These are phyloP conservation scores for Leistus spinibarbis DNA, from an alignment of 2,888 invertebrate species.

Conservation along the genomic window DNA sequence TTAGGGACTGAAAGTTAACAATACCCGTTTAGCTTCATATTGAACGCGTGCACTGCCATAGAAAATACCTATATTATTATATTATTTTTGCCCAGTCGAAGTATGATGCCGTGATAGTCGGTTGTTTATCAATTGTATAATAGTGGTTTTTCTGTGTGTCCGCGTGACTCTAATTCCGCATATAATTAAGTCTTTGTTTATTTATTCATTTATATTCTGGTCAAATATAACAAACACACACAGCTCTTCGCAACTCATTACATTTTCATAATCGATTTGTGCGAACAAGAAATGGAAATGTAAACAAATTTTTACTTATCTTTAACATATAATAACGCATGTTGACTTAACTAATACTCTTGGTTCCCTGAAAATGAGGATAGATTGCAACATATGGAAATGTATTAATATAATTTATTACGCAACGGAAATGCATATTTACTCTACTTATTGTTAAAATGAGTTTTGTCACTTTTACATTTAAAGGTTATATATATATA, in stretches of 20 bases:
- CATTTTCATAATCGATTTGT: conserved; percentile 28
- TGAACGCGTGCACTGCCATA: background rate
- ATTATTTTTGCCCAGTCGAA: background rate
- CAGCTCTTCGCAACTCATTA: conserved; percentile 15
- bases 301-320: conserved; percentile 22
- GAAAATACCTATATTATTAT: background rate
- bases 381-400: conserved; percentile 16
- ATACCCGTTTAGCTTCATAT: background rate
- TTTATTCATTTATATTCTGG: conserved; percentile 26
- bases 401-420: conserved; percentile 1
- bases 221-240: conserved; percentile 14
- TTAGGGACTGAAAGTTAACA: background rate
- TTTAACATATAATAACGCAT: conserved; percentile 11
- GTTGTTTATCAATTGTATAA: conserved; percentile 12
- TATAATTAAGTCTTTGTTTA: conserved; percentile 37
- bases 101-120: conserved; percentile 4
- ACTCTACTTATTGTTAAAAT: background rate
- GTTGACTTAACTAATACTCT: conserved; percentile 28
- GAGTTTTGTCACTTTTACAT: too few relatives aligned
- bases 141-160: conserved; percentile 20
- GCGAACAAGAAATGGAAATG: conserved; percentile 36
- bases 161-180: conserved; percentile 31
- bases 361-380: conserved; percentile 21
- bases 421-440: background rate
- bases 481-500: too few relatives aligned